Evolutionary conservation across 1,140 invertebrate species (phyloP), one percentile per base, ranked within the genome.

Genomic region (Gonatopus flavifemur): DNA sequence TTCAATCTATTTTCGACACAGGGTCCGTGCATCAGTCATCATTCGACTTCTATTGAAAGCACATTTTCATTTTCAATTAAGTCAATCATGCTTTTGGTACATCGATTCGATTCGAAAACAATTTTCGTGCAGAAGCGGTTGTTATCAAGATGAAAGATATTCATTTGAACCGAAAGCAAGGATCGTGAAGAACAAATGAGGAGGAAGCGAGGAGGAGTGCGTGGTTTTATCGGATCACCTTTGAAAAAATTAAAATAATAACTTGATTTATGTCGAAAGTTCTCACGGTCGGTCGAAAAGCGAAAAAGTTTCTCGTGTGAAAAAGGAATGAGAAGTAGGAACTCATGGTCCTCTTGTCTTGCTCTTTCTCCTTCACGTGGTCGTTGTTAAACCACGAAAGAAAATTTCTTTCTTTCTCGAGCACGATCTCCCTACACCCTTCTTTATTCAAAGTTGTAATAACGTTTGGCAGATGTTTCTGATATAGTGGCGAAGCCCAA

Each of bases 361-460:
- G 32, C 13, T 13, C 13, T 4, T 33, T 33, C 32, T 33, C 13
- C 32, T 33, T 33, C 15, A 5, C 32, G 7, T 13, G 4, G 4
- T 15, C 32, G 7, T 41, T 31, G 30, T 45, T 28, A 32, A 37
- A 49, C 41, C 41, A 49, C 42, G 52, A 52, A 53, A 55, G 61
- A 46, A 60, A 56, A 24, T 44, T 55, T 52, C 39, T 44, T 32
- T 50, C 46, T 38, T 41, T 36, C 49, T 38, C 42, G 46, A 28
- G 30, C 10, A 25, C 52, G 30, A 30, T 24, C 53, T 10, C 53
- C 48, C 54, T 44, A 53, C 55, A 62, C 57, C 66, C 66, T 77
- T 76, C 73, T 76, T 76, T 76, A 76, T 76, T 76, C 75, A 76
- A 77, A 77, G 70, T 77, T 77, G 74, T 77, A 77, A 77, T 76